Base-by-base conservation (phyloP, 1,140 invertebrate species). In the Eumeta japonica region DNA sequence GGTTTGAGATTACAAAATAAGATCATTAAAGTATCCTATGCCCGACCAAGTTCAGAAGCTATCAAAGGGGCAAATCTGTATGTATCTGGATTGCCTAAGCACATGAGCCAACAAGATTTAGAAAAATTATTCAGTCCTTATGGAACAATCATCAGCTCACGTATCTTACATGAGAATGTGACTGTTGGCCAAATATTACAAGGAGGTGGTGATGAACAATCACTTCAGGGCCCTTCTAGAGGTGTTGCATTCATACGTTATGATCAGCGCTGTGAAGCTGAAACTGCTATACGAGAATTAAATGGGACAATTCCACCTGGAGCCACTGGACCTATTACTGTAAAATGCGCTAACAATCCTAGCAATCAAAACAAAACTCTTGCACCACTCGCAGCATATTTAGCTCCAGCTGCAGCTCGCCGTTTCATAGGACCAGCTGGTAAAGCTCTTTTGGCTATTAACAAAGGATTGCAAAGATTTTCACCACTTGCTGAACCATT, bases 21-120 rank as follows among this genome's bases (percentile, higher is more conserved):
- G 79, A 89, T 87, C 39, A 92, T 93, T 53, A 93, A 93, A 85
- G 90, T 93, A 48, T 92, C 90, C 52, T 89, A 88, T 73, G 90
- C 90, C 57, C 82, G 90, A 70, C 90, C 90, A 45, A 90, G 87
- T 75, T 88, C 87, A 66, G 90, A 92, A 76, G 85, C 85, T 43
- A 92, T 92, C 62, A 92, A 92, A 79, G 89, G 89, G 62, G 89
- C 90, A 58, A 93, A 93, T 76, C 79, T 93, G 39, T 92, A 92
- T 77, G 89, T 92, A 52, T 89, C 86, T 62, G 89, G 89, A 48
- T 78, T 92, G 50, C 89, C 90, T 34, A 91, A 90, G 72, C 83
- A 86, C 65, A 83, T 91, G 84, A 88, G 87, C 47, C 87, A 91
- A 74, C 83, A 85, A 66, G 90, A 92, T 62, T 79, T 92, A 67